phyloP scores from a whole-genome alignment of 2,888 invertebrate species.

The Bombylius discolor region DNA sequence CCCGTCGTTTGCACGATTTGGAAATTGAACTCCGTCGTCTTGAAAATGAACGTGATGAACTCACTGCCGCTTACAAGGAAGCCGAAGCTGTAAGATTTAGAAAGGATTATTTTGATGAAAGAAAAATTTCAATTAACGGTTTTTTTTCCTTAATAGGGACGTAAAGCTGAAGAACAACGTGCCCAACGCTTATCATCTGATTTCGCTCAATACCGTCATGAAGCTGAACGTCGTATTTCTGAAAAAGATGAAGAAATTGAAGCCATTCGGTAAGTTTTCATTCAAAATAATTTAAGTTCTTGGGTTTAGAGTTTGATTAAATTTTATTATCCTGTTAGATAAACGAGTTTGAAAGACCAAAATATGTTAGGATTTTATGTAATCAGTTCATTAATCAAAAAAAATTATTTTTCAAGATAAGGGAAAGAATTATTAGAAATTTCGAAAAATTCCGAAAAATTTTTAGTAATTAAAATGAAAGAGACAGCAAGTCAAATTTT shows the following conservation, averaged over 20 bases:
- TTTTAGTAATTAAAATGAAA: no score
- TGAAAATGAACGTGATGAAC: slow-evolving; percentile 98
- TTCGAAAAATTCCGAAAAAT: no score
- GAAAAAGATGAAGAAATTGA: slow-evolving; percentile 99
- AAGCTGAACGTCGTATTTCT: slow-evolving; percentile 89
- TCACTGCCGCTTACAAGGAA: slow-evolving; percentile 95
- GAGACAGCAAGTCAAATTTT: no score
- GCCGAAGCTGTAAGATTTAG: slow-evolving; percentile 80
- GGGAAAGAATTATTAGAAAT: no score
- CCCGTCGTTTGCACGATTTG: slow-evolving; percentile 92
- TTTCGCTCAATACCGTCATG: slow-evolving; percentile 86
- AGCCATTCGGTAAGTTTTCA: slow-evolving; percentile 73
- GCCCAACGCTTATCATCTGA: slow-evolving; percentile 86
- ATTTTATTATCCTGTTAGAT: no score
- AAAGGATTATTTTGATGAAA: neutral
- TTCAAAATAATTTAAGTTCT: neutral
- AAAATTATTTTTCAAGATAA: no score
- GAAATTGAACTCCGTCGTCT: slow-evolving; percentile 93
- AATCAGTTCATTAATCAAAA: no score
- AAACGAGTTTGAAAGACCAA: no score
- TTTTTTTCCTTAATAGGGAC: slow-evolving; percentile 24
- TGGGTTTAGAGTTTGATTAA: no score
- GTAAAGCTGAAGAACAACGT: slow-evolving; percentile 95
- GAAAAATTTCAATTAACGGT: neutral
- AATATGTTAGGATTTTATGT: no score